Evolutionary conservation across 2,888 invertebrate genomes (phyloP), one percentile per base, ranked within the genome.

Genomic region (Clusia tigrina): DNA sequence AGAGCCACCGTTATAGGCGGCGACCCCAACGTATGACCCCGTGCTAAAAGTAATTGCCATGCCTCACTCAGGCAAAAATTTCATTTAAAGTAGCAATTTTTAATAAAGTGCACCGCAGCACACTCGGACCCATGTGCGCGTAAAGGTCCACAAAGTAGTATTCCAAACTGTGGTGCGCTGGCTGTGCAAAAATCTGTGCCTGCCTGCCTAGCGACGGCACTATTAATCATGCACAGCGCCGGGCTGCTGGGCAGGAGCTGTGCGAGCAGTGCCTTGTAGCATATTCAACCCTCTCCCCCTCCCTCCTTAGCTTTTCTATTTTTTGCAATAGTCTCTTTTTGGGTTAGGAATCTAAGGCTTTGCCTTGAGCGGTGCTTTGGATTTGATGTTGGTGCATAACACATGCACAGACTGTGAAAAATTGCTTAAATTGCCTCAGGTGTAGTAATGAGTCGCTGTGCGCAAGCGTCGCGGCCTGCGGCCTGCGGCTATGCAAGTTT

Each of bases 1-100:
- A 54, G 58, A 38, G 59, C 59, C 59, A 54, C 17, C 38, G 32
- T 53, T 59, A 46, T 56, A 56, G 52, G 38, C 5, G 20, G 42
- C 20, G 59, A 59, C 59, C 59, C 46, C 42, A 53, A 59, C 63
- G 55, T 15, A 55, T 60, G 59, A 63, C 59, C 59, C 32, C 32
- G 42, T 52, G 20, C 46, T 15, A 60, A 58, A 59, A 63, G n/a
- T 55, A 63, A 63, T 63, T 55, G 52, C 58, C 58, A 42, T 6
- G n/a, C 42, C 42, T 3, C 22, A 42, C 32, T 9, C 32, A 32
- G 6, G n/a, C 42, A 42, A 18, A 48, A 48, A 20, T 3, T 48
- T 48, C 48, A 22, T 48, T 48, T 48, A 48, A 48, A 48, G 48
- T 48, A 48, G 48, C 48, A 48, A 48, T 20, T 20, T 48, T 48